A percentile compares a stretch with the other conserved stretches of the same genome.
Evolutionary conservation across 2,888 invertebrate genomes (phyloP).

Genomic region (Dendrolimus houi): DNA sequence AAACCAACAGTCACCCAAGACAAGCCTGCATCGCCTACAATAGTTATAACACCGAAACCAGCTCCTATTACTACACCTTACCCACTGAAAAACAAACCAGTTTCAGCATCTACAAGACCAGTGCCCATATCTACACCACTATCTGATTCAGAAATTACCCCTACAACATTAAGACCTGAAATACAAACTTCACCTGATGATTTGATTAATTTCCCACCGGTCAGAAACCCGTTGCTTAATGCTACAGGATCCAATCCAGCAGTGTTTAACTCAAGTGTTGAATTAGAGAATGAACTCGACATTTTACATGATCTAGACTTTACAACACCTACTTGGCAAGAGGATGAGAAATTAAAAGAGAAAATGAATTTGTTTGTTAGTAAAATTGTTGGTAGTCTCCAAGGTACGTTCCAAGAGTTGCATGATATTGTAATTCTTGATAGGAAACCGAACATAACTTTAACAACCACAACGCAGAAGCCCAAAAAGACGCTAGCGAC

Average conservation of each 20-base stretch:
- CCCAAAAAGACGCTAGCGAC: constrained; percentile 54
- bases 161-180: constrained; percentile 64
- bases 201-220: constrained; percentile 88
- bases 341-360: constrained; percentile 84
- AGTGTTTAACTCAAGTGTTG: constrained; percentile 63
- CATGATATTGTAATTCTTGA: constrained; percentile 82
- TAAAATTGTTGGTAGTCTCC: constrained; percentile 88
- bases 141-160: constrained; percentile 43
- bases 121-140: constrained; percentile 31
- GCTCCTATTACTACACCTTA: constrained; percentile 56
- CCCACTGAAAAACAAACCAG: constrained; percentile 36
- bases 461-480: constrained; percentile 53
- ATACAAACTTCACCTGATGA: constrained; percentile 82
- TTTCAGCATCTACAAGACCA: constrained; percentile 31
- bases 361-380: constrained; percentile 89
- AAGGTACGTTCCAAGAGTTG: constrained; percentile 88
- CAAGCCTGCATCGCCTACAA: constrained; percentile 76
- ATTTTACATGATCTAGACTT: constrained; percentile 77
- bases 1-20: constrained; percentile 57
- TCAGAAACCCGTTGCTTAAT: constrained; percentile 88
- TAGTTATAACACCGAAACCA: constrained; percentile 83
- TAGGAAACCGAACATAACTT: constrained; percentile 56
- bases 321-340: constrained; percentile 85
- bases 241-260: constrained; percentile 76
- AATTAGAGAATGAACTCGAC: constrained; percentile 72